Evolutionary conservation across 2,797 vertebrate species (phyloP).

Genomic region (Dicrostonyx torquatus): DNA sequence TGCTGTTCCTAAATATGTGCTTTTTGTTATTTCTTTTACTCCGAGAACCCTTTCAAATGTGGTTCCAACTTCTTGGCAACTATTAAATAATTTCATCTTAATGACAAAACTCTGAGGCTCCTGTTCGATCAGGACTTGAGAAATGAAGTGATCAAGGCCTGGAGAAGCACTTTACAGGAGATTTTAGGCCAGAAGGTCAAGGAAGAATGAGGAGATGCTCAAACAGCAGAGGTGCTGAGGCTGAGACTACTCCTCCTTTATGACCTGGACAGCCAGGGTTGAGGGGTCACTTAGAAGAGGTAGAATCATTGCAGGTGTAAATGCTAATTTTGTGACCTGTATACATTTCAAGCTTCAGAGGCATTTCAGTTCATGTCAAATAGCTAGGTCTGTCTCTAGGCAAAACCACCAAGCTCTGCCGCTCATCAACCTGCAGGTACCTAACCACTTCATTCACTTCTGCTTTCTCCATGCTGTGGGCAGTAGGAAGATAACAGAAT

Average conservation of each 20-base stretch:
- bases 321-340: background rate
- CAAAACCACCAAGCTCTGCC: constrained; percentile 36
- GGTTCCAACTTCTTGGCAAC: background rate
- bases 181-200: background rate
- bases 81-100: background rate
- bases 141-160: background rate
- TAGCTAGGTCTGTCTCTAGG: constrained; percentile 3
- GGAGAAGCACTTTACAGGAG: background rate
- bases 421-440: background rate
- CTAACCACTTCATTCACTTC: background rate
- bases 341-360: constrained; percentile 55
- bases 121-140: background rate
- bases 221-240: background rate
- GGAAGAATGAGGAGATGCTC: background rate
- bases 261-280: background rate
- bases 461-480: background rate
- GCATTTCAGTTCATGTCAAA: constrained; percentile 40
- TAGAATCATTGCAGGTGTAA: background rate
- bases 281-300: background rate
- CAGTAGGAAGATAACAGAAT: background rate
- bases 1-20: background rate
- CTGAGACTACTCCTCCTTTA: background rate
- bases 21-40: background rate
- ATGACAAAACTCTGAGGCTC: background rate
- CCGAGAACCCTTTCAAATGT: background rate